Evolutionary conservation across 1,140 invertebrate species (phyloP).

Genomic region (Drosophila punjabiensis): DNA sequence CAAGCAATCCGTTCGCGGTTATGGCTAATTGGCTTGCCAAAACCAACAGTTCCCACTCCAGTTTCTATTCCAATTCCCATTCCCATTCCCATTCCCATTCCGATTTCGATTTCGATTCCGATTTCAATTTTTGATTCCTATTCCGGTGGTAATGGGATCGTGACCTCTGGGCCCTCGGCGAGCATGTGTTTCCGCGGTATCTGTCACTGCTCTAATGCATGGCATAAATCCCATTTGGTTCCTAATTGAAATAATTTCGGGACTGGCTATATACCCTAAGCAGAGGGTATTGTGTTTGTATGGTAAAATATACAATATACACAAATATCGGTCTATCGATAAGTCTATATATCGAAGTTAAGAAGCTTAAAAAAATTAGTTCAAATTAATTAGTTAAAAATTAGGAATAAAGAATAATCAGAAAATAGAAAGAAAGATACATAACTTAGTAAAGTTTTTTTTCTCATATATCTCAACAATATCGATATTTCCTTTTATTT

Average conservation of each 20-base stretch:
- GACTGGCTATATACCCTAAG: neutral
- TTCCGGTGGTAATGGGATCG: slow-evolving; percentile 29
- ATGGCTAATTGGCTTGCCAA: slow-evolving; percentile 34
- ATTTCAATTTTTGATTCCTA: slow-evolving; percentile 10
- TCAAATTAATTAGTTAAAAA: too few relatives aligned
- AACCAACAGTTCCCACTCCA: slow-evolving; percentile 4
- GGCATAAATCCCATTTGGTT: slow-evolving; percentile 39
- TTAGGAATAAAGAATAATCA: too few relatives aligned
- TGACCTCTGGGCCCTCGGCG: slow-evolving; percentile 17
- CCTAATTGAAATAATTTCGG: slow-evolving; percentile 37
- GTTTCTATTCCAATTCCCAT: neutral
- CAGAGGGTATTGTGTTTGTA: neutral
- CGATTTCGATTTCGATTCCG: neutral
- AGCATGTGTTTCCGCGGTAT: slow-evolving; percentile 35
- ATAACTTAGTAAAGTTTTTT: too few relatives aligned
- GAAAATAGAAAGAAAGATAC: too few relatives aligned
- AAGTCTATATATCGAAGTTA: too few relatives aligned
- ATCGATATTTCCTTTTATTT: too few relatives aligned
- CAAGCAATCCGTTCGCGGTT: slow-evolving; percentile 43
- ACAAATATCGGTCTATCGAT: neutral
- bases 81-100: neutral
- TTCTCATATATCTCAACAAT: too few relatives aligned
- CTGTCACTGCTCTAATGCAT: slow-evolving; percentile 50
- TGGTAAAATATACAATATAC: neutral
- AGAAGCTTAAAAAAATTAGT: too few relatives aligned